Evolutionary conservation across 2,888 invertebrate genomes (phyloP), one percentile per base, ranked within the genome.

Genomic region (Gymnosoma rotundatum): DNA sequence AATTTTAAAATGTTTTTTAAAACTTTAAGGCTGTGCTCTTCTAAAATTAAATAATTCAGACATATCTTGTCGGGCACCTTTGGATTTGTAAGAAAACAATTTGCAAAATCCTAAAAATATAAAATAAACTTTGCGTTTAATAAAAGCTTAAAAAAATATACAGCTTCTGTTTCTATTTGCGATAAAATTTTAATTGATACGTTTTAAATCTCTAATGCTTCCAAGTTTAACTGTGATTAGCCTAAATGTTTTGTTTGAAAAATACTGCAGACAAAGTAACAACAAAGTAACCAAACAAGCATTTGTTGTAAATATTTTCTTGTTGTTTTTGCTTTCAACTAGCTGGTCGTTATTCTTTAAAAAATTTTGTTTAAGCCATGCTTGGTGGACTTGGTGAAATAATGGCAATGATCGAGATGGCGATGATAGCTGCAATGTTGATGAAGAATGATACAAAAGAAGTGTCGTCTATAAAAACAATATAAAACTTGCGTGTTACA

Each of bases 401-500:
- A 32, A 56, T 42, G 61, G 48, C 56, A 56, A 70, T 54, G 64
- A 64, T 69, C 54, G 50, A 52, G n/a, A 61, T 56, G 12, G 52
- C n/a, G 18, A 66, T 56, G 61, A 56, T 67, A 18, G 45, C n/a
- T n/a, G n/a, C 50, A 18, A 73, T 69, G 58, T 21, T 61, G 50
- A 60, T 38, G 18, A 50, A 21, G 36, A 78, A 42, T 16, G 69
- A 45, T 74, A 73, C 63, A 83, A 67, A 69, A 66, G 56, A 70
- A 84, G 74, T 84, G 84, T 78, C 84, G 81, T 81, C 67, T 45
- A 63, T 25, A 74, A 20, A 21, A 56, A 61, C 60, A 78, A 74
- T 75, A 80, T 78, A 42, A 32, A 32, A 70, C 78, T 84, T 84
- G 78, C 84, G 73, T 84, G 84, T 74, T 81, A 25, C 74, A 74